Percentiles rank a stretch among this genome's conserved stretches.
These are phyloP conservation scores for Loris lydekkerianus DNA, from an alignment of 2,797 vertebrate species.

Conservation along the genomic window DNA sequence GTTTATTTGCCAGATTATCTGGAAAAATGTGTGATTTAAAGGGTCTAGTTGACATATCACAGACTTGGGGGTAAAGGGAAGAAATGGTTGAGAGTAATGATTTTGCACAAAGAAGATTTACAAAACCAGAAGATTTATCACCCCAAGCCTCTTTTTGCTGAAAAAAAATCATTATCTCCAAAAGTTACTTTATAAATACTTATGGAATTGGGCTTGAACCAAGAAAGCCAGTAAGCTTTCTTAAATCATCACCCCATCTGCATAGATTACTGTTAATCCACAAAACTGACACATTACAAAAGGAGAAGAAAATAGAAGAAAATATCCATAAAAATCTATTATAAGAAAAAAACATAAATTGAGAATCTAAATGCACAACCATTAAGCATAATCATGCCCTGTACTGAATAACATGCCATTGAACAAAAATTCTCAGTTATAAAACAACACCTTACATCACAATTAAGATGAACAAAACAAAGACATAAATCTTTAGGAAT, in stretches of 20 bases:
- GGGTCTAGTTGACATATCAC: background rate
- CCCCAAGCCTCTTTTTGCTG: accelerated
- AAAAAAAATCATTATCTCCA: background rate
- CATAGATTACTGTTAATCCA: background rate
- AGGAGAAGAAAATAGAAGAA: conserved; percentile 29
- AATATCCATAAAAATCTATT: background rate
- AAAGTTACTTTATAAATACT: background rate
- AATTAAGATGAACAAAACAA: background rate
- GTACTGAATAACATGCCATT: background rate
- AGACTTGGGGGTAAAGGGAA: background rate
- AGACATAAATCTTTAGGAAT: background rate
- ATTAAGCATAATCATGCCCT: background rate
- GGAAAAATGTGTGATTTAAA: background rate
- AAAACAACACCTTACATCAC: background rate
- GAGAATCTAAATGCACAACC: background rate
- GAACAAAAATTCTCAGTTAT: conserved; percentile 10
- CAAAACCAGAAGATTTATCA: background rate
- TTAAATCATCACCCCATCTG: background rate
- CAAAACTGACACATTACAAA: background rate
- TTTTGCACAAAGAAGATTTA: background rate
- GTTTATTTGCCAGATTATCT: background rate
- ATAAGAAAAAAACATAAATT: background rate
- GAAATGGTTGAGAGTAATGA: background rate
- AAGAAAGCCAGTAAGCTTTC: background rate
- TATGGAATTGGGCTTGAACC: background rate